A percentile compares a stretch with the other conserved stretches of the same genome.
Conservation (phyloP, 2,113 vertebrate genomes). For the Neopipo cinnamomea region DNA sequence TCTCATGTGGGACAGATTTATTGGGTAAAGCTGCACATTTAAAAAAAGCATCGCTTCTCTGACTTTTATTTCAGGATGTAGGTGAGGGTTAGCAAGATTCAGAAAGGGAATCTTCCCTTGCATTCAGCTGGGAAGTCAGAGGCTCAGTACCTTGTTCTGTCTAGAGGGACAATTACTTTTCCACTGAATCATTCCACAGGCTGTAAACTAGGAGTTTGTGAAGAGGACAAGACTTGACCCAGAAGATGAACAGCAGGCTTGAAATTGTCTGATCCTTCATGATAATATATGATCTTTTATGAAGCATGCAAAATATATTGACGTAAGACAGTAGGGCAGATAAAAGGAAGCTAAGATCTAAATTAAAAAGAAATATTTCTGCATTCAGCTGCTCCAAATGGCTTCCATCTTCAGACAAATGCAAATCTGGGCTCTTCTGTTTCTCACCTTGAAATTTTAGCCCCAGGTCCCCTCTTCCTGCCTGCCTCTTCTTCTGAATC, state of each 20-base stretch:
- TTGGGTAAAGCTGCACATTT: neutral
- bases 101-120: neutral
- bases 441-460: neutral
- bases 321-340: neutral
- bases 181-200: neutral
- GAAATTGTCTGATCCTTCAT: neutral
- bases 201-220: neutral
- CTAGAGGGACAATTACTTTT: neutral
- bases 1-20: neutral
- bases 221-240: neutral
- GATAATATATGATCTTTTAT: neutral
- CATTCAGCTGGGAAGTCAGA: neutral
- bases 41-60: neutral
- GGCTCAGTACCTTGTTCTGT: neutral
- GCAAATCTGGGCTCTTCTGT: neutral
- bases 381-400: neutral
- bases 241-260: neutral
- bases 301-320: neutral
- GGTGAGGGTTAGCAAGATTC: neutral
- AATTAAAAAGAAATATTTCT: neutral
- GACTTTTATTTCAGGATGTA: neutral
- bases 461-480: neutral
- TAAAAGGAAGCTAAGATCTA: neutral
- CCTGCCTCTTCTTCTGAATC: neutral
- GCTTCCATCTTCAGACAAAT: neutral